Conservation (phyloP, 2,113 vertebrate genomes). For the Argyrosomus japonicus region DNA sequence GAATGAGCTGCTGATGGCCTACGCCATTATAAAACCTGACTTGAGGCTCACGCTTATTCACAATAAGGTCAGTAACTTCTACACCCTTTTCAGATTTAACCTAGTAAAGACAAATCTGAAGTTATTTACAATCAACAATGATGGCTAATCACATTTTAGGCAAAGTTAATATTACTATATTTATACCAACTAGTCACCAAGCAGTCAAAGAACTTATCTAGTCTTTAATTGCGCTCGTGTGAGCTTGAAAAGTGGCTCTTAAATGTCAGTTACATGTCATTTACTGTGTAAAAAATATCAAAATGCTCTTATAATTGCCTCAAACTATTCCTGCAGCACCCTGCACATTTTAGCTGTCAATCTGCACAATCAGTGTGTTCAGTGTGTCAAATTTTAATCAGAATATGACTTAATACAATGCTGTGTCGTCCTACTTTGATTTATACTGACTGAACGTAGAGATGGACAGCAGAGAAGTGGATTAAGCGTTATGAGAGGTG, state of each 20-base stretch:
- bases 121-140: neutral
- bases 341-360: no score
- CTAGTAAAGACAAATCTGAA: neutral
- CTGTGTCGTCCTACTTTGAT: no score
- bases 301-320: neutral
- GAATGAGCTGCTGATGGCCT: slow-evolving; percentile 91
- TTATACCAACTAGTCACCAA: neutral
- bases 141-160: no score
- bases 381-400: no score
- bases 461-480: neutral
- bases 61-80: slow-evolving; percentile 87
- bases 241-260: neutral
- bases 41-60: slow-evolving; percentile 91
- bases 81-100: neutral
- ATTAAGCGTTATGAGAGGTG: neutral
- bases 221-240: no score
- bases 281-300: neutral
- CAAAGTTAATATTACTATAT: neutral
- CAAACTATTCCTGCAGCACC: neutral
- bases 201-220: neutral
- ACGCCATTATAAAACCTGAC: slow-evolving; percentile 92
- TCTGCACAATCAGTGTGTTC: no score
- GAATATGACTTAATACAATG: no score
- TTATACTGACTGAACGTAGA: no score
- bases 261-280: neutral